A percentile compares a stretch with the other conserved stretches of the same genome.
Evolutionary conservation across 2,113 vertebrate species (phyloP).

Genomic region (Galemys pyrenaicus): DNA sequence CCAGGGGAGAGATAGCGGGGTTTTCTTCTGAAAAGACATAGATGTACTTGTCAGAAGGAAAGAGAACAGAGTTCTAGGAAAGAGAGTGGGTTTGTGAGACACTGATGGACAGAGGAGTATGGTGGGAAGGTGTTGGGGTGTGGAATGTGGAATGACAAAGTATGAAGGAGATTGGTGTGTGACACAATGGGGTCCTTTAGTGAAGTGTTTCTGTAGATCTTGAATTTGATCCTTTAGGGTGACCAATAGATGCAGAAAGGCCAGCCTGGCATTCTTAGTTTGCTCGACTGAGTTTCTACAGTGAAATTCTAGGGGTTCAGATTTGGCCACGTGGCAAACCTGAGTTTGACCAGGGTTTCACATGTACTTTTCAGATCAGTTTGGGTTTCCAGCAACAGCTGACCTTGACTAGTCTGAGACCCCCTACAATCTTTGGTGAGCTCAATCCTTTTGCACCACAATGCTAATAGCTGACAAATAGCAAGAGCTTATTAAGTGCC

Average conservation of each 20-base stretch:
- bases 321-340: neutral
- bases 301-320: neutral
- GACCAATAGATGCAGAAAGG: neutral
- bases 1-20: neutral
- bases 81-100: neutral
- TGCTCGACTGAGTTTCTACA: neutral
- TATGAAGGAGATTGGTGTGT: neutral
- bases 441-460: neutral
- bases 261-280: neutral
- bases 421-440: neutral
- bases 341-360: neutral
- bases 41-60: neutral
- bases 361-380: neutral
- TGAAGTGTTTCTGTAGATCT: neutral
- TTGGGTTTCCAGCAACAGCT: neutral
- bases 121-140: neutral
- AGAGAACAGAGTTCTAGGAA: neutral
- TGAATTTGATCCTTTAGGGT: neutral
- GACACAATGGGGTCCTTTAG: neutral
- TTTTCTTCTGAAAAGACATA: neutral
- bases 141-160: neutral
- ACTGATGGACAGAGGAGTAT: neutral
- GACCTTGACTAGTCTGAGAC: neutral
- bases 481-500: neutral
- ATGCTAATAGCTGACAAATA: neutral